A percentile compares a stretch with the other conserved stretches of the same genome.
Evolutionary conservation across 1,140 invertebrate genomes (phyloP).

Genomic region (Acyrthosiphon pisum): DNA sequence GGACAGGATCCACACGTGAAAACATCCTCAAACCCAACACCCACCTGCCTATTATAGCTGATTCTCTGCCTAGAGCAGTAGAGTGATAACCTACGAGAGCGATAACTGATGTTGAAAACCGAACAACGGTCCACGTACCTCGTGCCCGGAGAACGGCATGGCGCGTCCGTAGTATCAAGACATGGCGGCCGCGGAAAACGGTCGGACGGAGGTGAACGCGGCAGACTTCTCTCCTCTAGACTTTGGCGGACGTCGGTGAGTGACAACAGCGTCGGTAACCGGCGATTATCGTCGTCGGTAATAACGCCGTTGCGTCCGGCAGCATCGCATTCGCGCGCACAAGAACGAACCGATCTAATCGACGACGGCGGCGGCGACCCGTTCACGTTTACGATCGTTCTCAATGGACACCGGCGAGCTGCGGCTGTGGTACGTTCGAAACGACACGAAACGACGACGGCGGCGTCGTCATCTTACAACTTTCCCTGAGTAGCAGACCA

Average conservation of each 20-base stretch:
- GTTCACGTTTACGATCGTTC: background rate
- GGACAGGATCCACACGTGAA: background rate
- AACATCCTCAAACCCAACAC: background rate
- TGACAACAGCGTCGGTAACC: slow-evolving; percentile 24
- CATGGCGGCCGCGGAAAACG: background rate
- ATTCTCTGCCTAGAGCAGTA: too few species aligned
- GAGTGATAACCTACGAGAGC: background rate
- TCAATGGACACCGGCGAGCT: background rate
- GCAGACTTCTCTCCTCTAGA: background rate
- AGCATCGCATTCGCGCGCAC: slow-evolving; percentile 35
- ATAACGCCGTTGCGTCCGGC: slow-evolving; percentile 16
- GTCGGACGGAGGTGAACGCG: background rate
- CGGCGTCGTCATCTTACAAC: background rate
- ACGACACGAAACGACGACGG: background rate
- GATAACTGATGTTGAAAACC: background rate
- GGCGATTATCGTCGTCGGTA: background rate
- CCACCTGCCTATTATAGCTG: background rate
- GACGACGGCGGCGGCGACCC: background rate
- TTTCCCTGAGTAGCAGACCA: slow-evolving; percentile 26
- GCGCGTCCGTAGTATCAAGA: background rate
- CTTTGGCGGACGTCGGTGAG: background rate
- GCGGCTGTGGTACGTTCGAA: background rate
- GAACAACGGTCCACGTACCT: background rate
- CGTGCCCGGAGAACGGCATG: slow-evolving; percentile 18
- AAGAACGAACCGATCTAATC: slow-evolving; percentile 34